phyloP scores from a whole-genome alignment of 2,888 invertebrate genomes.

The Eueremaeus valkanovi region DNA sequence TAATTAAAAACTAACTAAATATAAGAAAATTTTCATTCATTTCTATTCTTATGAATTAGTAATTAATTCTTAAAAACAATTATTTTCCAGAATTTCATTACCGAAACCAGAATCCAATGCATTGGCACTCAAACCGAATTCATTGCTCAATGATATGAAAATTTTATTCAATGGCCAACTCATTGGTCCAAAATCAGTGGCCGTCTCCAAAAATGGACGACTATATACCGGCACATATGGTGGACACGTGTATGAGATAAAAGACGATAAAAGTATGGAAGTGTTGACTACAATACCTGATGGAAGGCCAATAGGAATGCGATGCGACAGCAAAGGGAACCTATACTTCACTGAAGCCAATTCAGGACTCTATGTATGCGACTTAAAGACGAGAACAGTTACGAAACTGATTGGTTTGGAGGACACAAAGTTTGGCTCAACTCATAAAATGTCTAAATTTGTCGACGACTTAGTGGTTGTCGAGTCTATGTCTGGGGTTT shows the following conservation, averaged over 20 bases:
- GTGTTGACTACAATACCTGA: neutral
- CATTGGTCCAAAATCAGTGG: constrained; percentile 35
- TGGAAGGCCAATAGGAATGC: constrained; percentile 35
- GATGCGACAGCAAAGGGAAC: neutral
- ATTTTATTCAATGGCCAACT: neutral
- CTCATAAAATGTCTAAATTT: constrained; percentile 34
- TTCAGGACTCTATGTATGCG: constrained; percentile 33
- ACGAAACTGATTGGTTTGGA: constrained; percentile 16
- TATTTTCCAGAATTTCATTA: neutral
- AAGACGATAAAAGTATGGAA: constrained; percentile 8
- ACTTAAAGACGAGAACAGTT: constrained; percentile 18
- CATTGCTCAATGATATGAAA: neutral
- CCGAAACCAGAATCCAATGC: neutral
- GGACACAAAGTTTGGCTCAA: neutral
- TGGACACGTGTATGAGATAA: constrained; percentile 33
- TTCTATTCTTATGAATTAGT: too few species aligned
- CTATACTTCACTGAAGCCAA: constrained; percentile 38
- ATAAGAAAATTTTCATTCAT: too few species aligned
- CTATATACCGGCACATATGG: constrained; percentile 27
- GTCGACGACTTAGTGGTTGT: constrained; percentile 32
- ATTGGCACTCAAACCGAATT: neutral
- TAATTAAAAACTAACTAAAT: too few species aligned
- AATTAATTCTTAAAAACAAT: too few species aligned
- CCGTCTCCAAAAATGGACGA: neutral
- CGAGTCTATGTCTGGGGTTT: neutral